These are phyloP conservation scores for Erithacus rubecula DNA, from an alignment of 2,797 vertebrate genomes.

Conservation along the genomic window DNA sequence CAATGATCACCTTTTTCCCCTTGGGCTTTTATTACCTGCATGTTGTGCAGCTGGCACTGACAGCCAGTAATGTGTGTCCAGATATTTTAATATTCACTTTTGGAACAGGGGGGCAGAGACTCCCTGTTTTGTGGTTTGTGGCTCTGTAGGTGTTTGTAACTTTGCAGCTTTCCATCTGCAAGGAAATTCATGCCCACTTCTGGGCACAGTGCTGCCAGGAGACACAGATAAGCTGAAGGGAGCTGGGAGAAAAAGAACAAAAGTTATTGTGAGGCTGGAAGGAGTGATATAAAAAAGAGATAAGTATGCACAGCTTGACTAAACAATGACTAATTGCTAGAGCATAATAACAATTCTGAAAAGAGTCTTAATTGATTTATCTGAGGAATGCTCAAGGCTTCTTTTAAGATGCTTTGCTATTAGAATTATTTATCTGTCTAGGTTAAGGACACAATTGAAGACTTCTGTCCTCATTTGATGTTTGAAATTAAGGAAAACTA, in stretches of 20 bases:
- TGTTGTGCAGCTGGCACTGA: neutral
- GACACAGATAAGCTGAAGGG: neutral
- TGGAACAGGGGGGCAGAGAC: neutral
- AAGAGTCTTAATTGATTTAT: slow-evolving; percentile 55
- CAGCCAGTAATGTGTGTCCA: neutral
- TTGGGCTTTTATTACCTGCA: neutral
- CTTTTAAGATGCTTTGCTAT: slow-evolving; percentile 7
- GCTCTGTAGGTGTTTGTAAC: neutral
- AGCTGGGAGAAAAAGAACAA: neutral
- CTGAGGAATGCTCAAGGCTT: slow-evolving; percentile 30
- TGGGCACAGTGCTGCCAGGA: neutral
- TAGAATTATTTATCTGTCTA: slow-evolving; percentile 40
- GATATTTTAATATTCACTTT: slow-evolving; percentile 12
- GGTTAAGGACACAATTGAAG: slow-evolving; percentile 2
- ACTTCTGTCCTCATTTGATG: neutral
- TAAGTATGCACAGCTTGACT: slow-evolving; percentile 43
- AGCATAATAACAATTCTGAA: slow-evolving; percentile 39
- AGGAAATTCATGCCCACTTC: neutral
- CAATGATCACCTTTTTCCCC: neutral
- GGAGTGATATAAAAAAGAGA: slow-evolving; percentile 41
- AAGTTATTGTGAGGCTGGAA: slow-evolving; percentile 13
- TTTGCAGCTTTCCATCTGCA: slow-evolving; percentile 9
- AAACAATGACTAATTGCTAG: slow-evolving; percentile 49
- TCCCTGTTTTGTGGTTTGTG: neutral
- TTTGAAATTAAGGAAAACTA: slow-evolving; percentile 7